Conservation (phyloP, 1,140 invertebrate genomes). For the Cydia fagiglandana region DNA sequence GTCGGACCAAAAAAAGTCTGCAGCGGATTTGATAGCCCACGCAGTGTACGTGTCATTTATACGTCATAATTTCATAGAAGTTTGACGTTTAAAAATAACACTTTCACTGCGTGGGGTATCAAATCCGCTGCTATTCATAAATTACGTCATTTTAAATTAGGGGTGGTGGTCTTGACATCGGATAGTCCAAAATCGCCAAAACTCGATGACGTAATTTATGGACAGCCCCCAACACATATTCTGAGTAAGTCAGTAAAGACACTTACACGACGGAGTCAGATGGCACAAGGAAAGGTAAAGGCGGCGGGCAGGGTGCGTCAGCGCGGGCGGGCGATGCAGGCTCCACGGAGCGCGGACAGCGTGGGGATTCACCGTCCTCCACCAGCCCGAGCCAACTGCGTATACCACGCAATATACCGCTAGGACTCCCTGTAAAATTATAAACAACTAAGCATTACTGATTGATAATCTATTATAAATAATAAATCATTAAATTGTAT, state of each 20-base stretch:
- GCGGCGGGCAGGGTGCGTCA: conserved; percentile 84
- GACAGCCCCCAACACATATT: too few species aligned
- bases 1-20: too few species aligned
- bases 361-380: conserved; percentile 80
- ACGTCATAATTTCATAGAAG: too few species aligned
- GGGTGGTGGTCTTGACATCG: too few species aligned
- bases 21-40: too few species aligned
- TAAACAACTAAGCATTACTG: not conserved
- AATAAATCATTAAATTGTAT: not conserved
- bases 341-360: conserved; percentile 84
- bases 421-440: conserved; percentile 56
- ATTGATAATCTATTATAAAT: not conserved
- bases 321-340: conserved; percentile 83
- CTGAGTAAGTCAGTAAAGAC: not conserved
- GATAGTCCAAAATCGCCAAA: too few species aligned
- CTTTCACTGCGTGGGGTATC: too few species aligned
- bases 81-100: too few species aligned
- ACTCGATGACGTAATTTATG: too few species aligned
- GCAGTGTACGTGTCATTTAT: too few species aligned
- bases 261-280: conserved; percentile 84
- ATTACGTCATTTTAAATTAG: too few species aligned
- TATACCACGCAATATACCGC: conserved; percentile 69
- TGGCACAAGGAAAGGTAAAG: conserved; percentile 85
- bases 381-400: conserved; percentile 76
- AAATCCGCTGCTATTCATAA: too few species aligned